These are phyloP conservation scores for Rattus rattus DNA, from an alignment of 2,113 vertebrate species.

Conservation along the genomic window DNA sequence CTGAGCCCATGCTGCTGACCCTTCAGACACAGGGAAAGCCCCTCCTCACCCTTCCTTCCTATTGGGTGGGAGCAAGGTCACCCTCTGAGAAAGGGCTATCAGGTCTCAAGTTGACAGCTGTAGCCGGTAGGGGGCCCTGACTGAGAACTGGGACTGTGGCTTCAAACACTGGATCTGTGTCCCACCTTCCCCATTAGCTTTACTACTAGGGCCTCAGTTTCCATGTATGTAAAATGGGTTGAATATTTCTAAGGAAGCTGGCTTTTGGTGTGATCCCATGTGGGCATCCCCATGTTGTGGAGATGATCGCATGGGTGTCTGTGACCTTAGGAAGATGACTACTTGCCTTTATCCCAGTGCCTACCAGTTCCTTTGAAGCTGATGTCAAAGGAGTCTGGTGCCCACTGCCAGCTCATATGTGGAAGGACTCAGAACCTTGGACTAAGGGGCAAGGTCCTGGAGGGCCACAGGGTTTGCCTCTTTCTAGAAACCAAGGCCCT, in stretches of 20 bases:
- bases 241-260: background rate
- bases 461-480: background rate
- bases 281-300: background rate
- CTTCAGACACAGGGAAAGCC: background rate
- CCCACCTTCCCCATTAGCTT: background rate
- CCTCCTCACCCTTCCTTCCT: conserved; percentile 43
- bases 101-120: background rate
- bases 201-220: background rate
- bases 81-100: background rate
- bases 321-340: background rate
- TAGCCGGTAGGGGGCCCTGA: background rate
- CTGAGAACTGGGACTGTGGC: background rate
- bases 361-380: background rate
- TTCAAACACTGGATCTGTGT: background rate
- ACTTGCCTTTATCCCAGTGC: background rate
- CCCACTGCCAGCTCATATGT: background rate
- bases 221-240: background rate
- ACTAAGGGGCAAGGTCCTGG: conserved; percentile 34
- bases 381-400: background rate
- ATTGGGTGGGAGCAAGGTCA: background rate
- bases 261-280: background rate
- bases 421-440: conserved; percentile 31
- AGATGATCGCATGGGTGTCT: background rate
- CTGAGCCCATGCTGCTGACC: conserved; percentile 20
- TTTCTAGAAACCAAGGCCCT: background rate